Conservation (phyloP, 2,888 invertebrate species). For the Sarcophaga caerulescens region DNA sequence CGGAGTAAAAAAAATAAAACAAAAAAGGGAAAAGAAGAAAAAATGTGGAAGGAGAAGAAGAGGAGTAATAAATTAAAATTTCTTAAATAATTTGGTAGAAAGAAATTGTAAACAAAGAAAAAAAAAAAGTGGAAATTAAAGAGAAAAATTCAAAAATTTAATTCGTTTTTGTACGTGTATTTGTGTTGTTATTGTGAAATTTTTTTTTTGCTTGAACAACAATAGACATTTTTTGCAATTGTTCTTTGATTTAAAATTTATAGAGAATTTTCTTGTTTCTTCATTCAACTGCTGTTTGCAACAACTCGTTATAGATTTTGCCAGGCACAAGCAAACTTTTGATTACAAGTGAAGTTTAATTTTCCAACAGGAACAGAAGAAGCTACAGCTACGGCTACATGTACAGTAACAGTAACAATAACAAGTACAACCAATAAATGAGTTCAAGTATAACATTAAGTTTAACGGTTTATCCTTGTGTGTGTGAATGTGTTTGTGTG, state of each 20-base stretch:
- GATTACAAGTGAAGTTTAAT: background rate
- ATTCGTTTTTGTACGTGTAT: too few relatives aligned
- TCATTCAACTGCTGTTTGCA: background rate
- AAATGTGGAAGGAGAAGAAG: background rate
- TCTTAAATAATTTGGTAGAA: background rate
- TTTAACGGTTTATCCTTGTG: background rate
- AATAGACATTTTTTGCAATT: background rate
- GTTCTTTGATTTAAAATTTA: background rate
- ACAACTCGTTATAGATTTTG: constrained; percentile 17
- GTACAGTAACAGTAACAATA: background rate
- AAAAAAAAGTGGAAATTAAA: background rate
- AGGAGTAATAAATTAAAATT: background rate
- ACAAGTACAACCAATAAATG: background rate
- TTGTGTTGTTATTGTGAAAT: too few relatives aligned
- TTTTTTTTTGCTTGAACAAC: background rate
- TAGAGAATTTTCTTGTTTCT: background rate
- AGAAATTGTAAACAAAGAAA: background rate
- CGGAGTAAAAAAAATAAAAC: constrained; percentile 5
- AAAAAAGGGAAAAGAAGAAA: background rate
- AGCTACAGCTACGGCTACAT: background rate
- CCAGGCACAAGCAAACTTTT: background rate
- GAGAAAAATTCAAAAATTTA: too few relatives aligned
- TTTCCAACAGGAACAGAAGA: background rate
- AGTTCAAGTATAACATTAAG: background rate
- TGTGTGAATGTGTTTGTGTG: background rate